Conservation (phyloP, 2,797 vertebrate genomes). For the Microtus obscurus region DNA sequence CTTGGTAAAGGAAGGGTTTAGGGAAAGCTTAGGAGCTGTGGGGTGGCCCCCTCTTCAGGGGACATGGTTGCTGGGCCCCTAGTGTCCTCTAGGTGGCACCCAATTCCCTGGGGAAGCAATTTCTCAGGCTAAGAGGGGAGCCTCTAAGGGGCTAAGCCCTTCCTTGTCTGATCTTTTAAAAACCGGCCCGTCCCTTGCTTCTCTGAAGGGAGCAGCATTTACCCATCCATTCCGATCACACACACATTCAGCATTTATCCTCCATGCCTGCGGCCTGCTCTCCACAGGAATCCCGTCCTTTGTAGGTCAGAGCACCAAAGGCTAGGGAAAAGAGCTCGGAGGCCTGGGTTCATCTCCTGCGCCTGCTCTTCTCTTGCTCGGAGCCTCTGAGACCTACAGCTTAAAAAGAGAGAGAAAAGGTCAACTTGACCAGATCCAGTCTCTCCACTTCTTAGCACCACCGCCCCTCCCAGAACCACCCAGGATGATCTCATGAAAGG, state of each 20-base stretch:
- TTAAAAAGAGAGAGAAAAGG: background rate
- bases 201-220: background rate
- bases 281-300: background rate
- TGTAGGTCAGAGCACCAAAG: constrained; percentile 1
- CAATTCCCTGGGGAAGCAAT: constrained; percentile 64
- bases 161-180: background rate
- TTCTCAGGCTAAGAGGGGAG: background rate
- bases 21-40: background rate
- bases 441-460: background rate
- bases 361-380: background rate
- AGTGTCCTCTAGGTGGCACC: constrained; percentile 69
- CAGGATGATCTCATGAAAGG: constrained; percentile 4
- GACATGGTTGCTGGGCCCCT: background rate
- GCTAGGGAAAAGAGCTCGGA: background rate
- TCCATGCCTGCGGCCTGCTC: background rate
- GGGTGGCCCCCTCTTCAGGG: background rate
- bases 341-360: background rate
- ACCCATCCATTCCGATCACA: background rate
- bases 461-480: background rate
- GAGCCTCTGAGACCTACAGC: background rate
- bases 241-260: background rate
- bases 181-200: background rate
- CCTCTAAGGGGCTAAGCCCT: background rate
- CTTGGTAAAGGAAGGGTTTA: background rate
- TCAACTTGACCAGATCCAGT: background rate